phyloP scores from a whole-genome alignment of 2,888 invertebrate genomes.

The Hirtodrosophila confusa region DNA sequence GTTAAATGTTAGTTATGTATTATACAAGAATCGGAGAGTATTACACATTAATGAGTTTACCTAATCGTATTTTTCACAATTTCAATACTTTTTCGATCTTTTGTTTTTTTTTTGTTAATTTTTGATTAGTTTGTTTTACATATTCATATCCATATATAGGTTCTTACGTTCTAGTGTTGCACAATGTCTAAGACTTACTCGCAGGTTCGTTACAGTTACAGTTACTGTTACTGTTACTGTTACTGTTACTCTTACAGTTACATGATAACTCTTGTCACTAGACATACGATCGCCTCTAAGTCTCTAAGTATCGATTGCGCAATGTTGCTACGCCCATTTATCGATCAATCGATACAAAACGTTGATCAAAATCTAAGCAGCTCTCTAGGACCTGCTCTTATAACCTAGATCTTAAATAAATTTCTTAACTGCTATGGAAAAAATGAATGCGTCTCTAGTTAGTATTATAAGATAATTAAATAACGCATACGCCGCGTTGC shows the following conservation, averaged over 20 bases:
- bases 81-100: constrained; percentile 5
- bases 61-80: constrained; percentile 28
- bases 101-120: constrained; percentile 4
- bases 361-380: constrained; percentile 59
- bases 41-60: constrained; percentile 26
- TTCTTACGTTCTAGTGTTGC: constrained; percentile 47
- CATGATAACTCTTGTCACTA: neutral
- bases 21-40: constrained; percentile 27
- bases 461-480: constrained; percentile 17
- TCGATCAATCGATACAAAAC: constrained; percentile 36
- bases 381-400: constrained; percentile 64
- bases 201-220: constrained; percentile 29
- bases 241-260: constrained; percentile 30
- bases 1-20: constrained; percentile 31
- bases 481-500: constrained; percentile 55
- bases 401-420: constrained; percentile 62
- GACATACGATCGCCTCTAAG: constrained; percentile 50
- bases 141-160: constrained; percentile 7
- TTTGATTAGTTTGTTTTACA: constrained; percentile 4
- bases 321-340: constrained; percentile 19
- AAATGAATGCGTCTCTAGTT: constrained; percentile 61
- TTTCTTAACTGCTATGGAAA: constrained; percentile 58
- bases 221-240: constrained; percentile 23
- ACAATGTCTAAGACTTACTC: constrained; percentile 61
- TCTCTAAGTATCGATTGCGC: constrained; percentile 46